Base-by-base conservation (phyloP, 2,113 vertebrate species). In the Carettochelys insculpta region DNA sequence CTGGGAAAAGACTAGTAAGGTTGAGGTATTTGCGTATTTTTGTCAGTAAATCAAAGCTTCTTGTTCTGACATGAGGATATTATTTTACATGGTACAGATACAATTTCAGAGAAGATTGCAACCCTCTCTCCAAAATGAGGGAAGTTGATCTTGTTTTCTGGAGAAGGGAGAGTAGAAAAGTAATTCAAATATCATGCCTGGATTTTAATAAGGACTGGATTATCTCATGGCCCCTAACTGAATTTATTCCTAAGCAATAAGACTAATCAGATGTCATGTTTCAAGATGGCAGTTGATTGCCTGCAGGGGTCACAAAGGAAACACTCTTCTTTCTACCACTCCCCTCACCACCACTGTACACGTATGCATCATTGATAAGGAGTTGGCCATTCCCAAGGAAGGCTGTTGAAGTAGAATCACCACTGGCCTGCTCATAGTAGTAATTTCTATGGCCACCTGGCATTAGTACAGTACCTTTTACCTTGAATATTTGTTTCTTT, bases 281-380 rank as follows among this genome's bases (percentile, higher is more conserved):
- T 93, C 87, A 92, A 58, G 68, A 83, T 87, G 80, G 87, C 90
- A 84, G 83, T 87, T 92, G 61, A 50, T 80, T 51, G 80, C 92
- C 88, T 24, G 90, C 82, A 92, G 83, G 83, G 83, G 89, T 3
- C 80, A 41, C 43, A 54, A 89, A 94, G 73, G 27, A 29, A 22
- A 10, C 27, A 25, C 54, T 53, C 52, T 53, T 12, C 48, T 50
- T n/a, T 50, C 48, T 50, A 11, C 22, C 22, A 8, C 20, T 24
- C 52, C 22, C 22, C 52, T 43, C 16, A 87, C 90, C 83, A 87
- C 25, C 77, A 24, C 68, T 83, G 68, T 86, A 80, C 83, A 89
- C 85, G 92, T 89, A 86, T 95, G 90, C 80, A 90, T 90, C 94
- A 92, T 92, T 95, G 94, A 89, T 92, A 76, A 92, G 78, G 90